Evolutionary conservation across 2,797 vertebrate genomes (phyloP).

Genomic region (Anisognathus igniventris): DNA sequence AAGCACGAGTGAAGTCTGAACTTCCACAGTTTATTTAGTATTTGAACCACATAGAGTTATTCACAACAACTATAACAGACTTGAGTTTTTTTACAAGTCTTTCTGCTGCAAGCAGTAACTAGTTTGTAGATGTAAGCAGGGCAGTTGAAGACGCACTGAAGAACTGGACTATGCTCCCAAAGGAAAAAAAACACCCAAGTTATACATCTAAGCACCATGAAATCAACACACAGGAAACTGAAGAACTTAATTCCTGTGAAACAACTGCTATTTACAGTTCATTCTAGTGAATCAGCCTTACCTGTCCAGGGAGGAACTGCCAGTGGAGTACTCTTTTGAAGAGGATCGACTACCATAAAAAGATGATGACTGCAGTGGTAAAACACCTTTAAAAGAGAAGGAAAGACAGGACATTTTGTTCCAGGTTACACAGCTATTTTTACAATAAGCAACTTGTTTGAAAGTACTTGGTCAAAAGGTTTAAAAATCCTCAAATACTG

Average conservation of each 20-base stretch:
- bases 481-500: background rate
- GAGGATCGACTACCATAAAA: conserved; percentile 88
- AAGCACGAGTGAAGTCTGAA: background rate
- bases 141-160: background rate
- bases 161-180: background rate
- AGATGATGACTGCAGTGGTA: conserved; percentile 89
- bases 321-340: conserved; percentile 87
- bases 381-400: conserved; percentile 74
- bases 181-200: background rate
- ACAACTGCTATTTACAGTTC: background rate
- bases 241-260: background rate
- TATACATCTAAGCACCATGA: background rate
- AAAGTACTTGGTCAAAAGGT: background rate
- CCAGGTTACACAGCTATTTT: background rate
- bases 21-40: background rate
- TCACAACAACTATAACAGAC: background rate
- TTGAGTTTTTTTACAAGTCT: background rate
- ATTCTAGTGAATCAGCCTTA: conserved; percentile 53
- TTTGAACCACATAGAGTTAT: background rate
- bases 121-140: background rate
- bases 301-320: conserved; percentile 88
- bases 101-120: background rate
- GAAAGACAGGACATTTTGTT: background rate
- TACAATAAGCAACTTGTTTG: background rate
- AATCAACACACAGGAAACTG: background rate